Conservation (phyloP, 2,888 invertebrate genomes). For the Tromatobia lineatoria region DNA sequence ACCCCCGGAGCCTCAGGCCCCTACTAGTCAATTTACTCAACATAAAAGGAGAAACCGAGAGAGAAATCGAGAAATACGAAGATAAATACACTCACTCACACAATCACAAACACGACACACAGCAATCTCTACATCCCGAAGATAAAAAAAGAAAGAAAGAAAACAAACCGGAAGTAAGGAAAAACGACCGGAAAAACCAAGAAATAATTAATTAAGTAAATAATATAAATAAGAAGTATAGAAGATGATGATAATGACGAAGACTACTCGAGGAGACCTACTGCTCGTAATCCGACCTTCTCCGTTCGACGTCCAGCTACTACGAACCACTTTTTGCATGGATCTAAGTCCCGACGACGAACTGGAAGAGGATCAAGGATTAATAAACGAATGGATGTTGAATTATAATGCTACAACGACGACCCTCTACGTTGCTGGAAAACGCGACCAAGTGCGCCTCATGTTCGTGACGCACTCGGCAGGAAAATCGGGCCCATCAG, state of each 20-base stretch:
- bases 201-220: slow-evolving; percentile 57
- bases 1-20: slow-evolving; percentile 90
- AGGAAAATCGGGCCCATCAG: not conserved
- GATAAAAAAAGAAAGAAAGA: slow-evolving; percentile 40
- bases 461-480: slow-evolving; percentile 40
- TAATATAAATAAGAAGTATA: slow-evolving; percentile 57
- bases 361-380: slow-evolving; percentile 58
- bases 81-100: slow-evolving; percentile 29
- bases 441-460: slow-evolving; percentile 15
- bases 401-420: slow-evolving; percentile 6
- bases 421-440: slow-evolving; percentile 19
- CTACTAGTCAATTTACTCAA: slow-evolving; percentile 86
- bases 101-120: slow-evolving; percentile 71
- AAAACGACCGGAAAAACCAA: slow-evolving; percentile 57
- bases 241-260: slow-evolving; percentile 71
- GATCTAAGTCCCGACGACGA: slow-evolving; percentile 66
- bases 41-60: not conserved
- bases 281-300: slow-evolving; percentile 62
- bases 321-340: slow-evolving; percentile 20
- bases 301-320: slow-evolving; percentile 54
- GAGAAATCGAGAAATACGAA: slow-evolving; percentile 15
- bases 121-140: slow-evolving; percentile 34
- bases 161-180: slow-evolving; percentile 70
- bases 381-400: slow-evolving; percentile 33
- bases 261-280: slow-evolving; percentile 63